Evolutionary conservation across 1,140 invertebrate species (phyloP), one percentile per base, ranked within the genome.

Genomic region (Zaprionus nigranus): DNA sequence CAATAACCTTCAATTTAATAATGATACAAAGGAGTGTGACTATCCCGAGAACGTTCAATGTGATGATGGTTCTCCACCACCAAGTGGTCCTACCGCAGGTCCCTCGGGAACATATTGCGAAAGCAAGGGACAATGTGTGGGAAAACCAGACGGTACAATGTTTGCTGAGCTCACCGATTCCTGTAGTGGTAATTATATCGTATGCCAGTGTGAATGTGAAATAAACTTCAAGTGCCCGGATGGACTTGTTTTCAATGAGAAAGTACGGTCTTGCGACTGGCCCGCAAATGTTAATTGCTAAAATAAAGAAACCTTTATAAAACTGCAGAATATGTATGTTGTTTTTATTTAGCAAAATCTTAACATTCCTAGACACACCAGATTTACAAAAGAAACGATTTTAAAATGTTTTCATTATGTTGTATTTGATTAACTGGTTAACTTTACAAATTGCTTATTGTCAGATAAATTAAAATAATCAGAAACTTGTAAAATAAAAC

Each of bases 121-220:
- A 36, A 79, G 73, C 53, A 28, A 59, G 0, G 85, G 85, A 11
- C 24, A 38, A 3, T 90, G 85, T 20, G 69, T 82, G 11, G 60
- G 64, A 3, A 2, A 73, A 20, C 28, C 2, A 1, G 85, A 90
- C 17, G 85, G 85, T 4, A 12, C 51, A 2, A 64, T 69, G 60
- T 34, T 81, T 13, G 9, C 30, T 9, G 28, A 15, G 30, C 17
- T 5, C 4, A n/a, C 15, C 11, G 54, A 46, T 1, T 4, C 3
- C 2, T 81, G 75, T 20, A 72, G 66, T 12, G 46, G 40, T 1
- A 4, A 38, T 1, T 90, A 79, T 26, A 38, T 90, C 5, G 69
- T 85, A 7, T 90, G 85, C 30, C 85, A 90, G 36, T 90, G 85
- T 53, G 85, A 90, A 24, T 90, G 85, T 26, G 85, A 90, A 54